These are phyloP conservation scores for Gyps fulvus DNA, from an alignment of 2,113 vertebrate species.

Conservation along the genomic window DNA sequence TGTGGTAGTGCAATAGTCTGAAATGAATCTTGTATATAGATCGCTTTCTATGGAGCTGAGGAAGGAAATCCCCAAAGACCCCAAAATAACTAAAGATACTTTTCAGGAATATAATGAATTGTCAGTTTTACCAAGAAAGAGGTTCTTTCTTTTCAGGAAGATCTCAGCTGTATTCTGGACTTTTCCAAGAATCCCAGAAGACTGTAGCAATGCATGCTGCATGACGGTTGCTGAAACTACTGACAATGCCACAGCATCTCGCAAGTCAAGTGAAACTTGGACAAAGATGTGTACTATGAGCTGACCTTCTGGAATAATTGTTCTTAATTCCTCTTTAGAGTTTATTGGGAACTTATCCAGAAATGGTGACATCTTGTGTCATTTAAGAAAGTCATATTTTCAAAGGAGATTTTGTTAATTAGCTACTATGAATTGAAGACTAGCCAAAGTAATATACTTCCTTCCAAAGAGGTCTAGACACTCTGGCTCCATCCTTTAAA, in stretches of 20 bases:
- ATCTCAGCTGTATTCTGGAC: not conserved
- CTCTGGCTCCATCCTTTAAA: not conserved
- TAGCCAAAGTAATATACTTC: not conserved
- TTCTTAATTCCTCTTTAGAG: not conserved
- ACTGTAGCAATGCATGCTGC: not conserved
- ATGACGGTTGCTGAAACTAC: not conserved
- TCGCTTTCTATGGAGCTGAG: not conserved
- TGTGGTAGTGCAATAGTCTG: not conserved
- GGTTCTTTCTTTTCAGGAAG: not conserved
- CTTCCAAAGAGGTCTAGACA: conserved; percentile 1
- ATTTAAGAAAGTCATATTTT: not conserved
- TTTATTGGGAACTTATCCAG: not conserved
- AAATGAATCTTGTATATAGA: not conserved
- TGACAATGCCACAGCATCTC: not conserved
- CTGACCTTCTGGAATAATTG: not conserved
- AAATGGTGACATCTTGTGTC: not conserved
- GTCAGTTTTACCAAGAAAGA: not conserved
- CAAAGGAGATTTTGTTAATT: not conserved
- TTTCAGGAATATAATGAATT: not conserved
- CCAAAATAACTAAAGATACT: not conserved
- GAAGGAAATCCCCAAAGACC: not conserved
- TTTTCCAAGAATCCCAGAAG: not conserved
- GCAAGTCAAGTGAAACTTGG: not conserved
- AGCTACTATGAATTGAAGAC: not conserved
- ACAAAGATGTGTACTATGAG: not conserved